Evolutionary conservation across 2,797 vertebrate genomes (phyloP).

Genomic region (Ceryle rudis): DNA sequence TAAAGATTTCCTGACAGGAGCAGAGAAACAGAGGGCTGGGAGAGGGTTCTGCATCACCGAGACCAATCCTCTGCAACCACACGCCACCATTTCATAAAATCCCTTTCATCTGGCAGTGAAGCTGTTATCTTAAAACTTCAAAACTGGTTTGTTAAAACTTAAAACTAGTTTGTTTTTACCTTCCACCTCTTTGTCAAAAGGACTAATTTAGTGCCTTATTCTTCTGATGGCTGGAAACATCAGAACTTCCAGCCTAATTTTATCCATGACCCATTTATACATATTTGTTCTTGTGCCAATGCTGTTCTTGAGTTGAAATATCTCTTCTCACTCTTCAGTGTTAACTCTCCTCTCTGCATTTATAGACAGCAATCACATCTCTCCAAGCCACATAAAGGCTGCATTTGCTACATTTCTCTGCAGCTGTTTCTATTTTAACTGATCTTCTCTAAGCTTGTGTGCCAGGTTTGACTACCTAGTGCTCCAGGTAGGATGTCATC

Average conservation of each 20-base stretch:
- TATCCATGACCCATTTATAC: background rate
- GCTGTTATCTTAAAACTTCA: background rate
- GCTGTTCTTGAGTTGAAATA: background rate
- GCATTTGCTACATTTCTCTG: background rate
- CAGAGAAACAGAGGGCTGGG: background rate
- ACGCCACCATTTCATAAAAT: background rate
- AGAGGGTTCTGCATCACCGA: background rate
- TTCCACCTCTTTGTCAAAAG: background rate
- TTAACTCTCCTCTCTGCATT: background rate
- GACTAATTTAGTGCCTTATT: background rate
- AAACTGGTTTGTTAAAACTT: background rate
- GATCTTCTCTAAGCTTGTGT: background rate
- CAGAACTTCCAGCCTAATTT: slow-evolving; percentile 8
- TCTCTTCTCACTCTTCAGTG: background rate
- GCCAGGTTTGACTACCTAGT: background rate
- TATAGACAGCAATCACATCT: background rate
- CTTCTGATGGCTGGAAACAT: background rate
- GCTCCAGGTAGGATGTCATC: background rate
- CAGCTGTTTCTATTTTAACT: background rate
- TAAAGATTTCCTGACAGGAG: background rate
- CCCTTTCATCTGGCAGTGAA: background rate
- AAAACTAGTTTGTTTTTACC: background rate
- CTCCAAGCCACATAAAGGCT: background rate
- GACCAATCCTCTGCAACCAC: background rate
- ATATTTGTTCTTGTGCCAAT: background rate